Evolutionary conservation across 2,888 invertebrate species (phyloP).

Genomic region (Sesamia inferens): DNA sequence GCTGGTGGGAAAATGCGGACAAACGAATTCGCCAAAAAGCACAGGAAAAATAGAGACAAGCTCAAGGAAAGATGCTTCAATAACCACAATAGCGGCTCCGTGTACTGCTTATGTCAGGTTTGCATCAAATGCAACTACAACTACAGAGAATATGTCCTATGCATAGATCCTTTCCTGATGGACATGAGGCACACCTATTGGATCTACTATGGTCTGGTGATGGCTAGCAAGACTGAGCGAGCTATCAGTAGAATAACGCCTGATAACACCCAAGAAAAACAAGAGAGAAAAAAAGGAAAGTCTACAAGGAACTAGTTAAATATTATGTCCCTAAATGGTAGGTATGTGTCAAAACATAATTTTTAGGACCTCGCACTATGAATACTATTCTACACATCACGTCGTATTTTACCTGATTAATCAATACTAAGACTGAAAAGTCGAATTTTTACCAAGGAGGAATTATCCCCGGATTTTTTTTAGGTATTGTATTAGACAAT

Average conservation of each 20-base stretch:
- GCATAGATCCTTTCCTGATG: constrained; percentile 40
- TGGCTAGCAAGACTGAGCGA: constrained; percentile 45
- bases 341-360: constrained; percentile 10
- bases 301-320: not conserved
- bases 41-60: not conserved
- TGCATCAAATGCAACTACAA: constrained; percentile 36
- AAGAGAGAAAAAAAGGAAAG: not conserved
- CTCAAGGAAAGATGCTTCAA: not conserved
- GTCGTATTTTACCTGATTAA: constrained; percentile 6
- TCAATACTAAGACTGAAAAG: constrained; percentile 33
- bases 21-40: not conserved
- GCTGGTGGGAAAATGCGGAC: constrained; percentile 9
- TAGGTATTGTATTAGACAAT: not conserved
- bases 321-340: not conserved
- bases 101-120: constrained; percentile 26
- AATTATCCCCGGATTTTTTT: constrained; percentile 2
- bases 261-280: not conserved
- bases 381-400: constrained; percentile 6
- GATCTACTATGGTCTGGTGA: constrained; percentile 45
- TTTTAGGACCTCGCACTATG: constrained; percentile 1
- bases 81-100: not conserved
- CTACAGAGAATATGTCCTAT: constrained; percentile 19
- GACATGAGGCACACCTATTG: constrained; percentile 46
- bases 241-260: constrained; percentile 13
- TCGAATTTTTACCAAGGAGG: constrained; percentile 22